Percentiles rank a stretch among this genome's conserved stretches.
Conservation (phyloP, 2,888 invertebrate genomes). For the Eurytoma californica region DNA sequence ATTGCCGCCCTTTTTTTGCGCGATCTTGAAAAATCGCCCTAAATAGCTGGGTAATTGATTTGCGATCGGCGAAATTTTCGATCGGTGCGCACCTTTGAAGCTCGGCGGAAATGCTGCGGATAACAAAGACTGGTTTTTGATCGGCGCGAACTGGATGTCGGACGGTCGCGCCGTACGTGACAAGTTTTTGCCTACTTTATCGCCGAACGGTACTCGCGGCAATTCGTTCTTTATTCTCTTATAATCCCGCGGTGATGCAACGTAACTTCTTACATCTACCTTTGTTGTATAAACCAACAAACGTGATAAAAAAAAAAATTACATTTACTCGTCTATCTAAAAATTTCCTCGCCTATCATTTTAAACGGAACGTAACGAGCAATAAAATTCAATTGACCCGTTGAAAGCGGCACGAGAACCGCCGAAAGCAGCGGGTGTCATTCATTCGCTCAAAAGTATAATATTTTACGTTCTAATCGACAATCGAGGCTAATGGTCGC, state of each 20-base stretch:
- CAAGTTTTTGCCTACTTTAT: slow-evolving; percentile 9
- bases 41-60: slow-evolving; percentile 25
- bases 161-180: background rate
- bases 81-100: slow-evolving; percentile 9
- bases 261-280: no score
- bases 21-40: slow-evolving; percentile 25
- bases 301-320: no score
- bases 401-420: no score
- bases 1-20: no score
- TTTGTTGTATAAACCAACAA: no score
- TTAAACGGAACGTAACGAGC: no score
- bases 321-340: no score
- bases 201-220: slow-evolving; percentile 34
- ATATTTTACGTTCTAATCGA: slow-evolving; percentile 22
- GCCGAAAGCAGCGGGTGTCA: no score
- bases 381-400: no score
- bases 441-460: background rate
- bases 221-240: slow-evolving; percentile 1
- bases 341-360: no score
- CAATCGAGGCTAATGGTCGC: slow-evolving; percentile 49
- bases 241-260: background rate
- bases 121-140: slow-evolving; percentile 39
- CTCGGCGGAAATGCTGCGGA: slow-evolving; percentile 34
- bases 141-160: slow-evolving; percentile 26
- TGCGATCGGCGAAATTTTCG: slow-evolving; percentile 34